Percentiles rank a stretch among this genome's conserved stretches.
Conservation (phyloP, 2,797 vertebrate genomes). For the Helostoma temminkii region DNA sequence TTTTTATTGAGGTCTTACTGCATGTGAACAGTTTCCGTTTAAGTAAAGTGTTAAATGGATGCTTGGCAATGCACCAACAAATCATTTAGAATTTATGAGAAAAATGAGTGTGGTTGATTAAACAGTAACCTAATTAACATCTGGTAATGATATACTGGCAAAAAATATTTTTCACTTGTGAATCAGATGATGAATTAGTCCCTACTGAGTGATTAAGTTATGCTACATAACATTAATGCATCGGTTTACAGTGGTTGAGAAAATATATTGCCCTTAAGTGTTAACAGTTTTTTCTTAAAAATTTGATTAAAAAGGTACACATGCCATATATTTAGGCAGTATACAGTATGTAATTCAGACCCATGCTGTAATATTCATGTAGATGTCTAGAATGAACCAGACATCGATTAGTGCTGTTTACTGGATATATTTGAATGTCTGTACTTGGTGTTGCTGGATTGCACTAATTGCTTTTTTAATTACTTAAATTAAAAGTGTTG, state of each 20-base stretch:
- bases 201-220: background rate
- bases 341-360: background rate
- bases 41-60: conserved; percentile 1
- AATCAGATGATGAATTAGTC: conserved; percentile 5
- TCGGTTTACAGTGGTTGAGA: background rate
- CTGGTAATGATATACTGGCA: background rate
- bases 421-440: conserved; percentile 34
- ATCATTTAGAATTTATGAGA: conserved; percentile 14
- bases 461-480: too few relatives aligned
- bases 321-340: too few relatives aligned
- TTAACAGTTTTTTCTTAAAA: background rate
- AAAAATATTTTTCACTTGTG: background rate
- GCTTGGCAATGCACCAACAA: conserved; percentile 7
- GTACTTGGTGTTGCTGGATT: conserved; percentile 47
- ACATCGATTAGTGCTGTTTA: background rate
- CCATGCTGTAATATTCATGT: too few relatives aligned
- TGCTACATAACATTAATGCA: conserved; percentile 1
- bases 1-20: background rate
- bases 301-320: background rate
- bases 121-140: conserved; percentile 33
- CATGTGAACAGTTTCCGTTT: conserved; percentile 9
- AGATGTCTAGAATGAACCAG: background rate
- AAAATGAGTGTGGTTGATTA: conserved; percentile 2
- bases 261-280: background rate
- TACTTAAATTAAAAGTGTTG: too few relatives aligned